Conservation (phyloP, 2,888 invertebrate species). For the Scrobipalpa atriplicella region DNA sequence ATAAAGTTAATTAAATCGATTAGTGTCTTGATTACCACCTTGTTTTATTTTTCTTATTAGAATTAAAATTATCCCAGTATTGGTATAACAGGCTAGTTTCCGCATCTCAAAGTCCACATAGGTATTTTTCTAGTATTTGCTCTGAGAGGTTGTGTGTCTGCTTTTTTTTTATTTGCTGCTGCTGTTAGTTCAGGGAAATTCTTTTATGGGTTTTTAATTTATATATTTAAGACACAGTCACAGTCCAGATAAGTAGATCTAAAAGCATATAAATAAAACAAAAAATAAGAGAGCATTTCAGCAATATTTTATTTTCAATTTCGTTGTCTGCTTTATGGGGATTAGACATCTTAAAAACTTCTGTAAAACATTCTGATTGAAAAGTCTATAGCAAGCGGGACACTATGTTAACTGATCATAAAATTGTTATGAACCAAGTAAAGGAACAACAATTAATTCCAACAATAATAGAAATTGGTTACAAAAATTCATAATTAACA, state of each 20-base stretch:
- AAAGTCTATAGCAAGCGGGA: background rate
- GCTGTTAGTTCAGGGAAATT: no score
- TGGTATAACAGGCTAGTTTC: no score
- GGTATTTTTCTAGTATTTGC: no score
- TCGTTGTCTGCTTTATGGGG: conserved; percentile 57
- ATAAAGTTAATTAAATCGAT: background rate
- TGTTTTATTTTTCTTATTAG: background rate
- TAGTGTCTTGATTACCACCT: background rate
- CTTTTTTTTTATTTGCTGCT: no score
- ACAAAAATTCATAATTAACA: background rate
- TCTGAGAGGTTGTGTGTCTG: no score
- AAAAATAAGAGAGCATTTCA: conserved; percentile 45
- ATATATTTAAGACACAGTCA: no score
- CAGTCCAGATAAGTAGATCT: no score
- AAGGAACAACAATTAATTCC: background rate
- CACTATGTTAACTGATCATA: background rate
- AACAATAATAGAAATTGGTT: background rate
- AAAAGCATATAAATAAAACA: conserved; percentile 30
- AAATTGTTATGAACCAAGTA: conserved; percentile 1
- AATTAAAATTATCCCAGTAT: no score
- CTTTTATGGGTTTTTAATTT: no score
- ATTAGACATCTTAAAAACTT: conserved; percentile 28
- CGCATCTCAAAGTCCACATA: no score
- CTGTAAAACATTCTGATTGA: conserved; percentile 1
- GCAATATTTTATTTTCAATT: conserved; percentile 57